A percentile compares a stretch with the other conserved stretches of the same genome.
These are phyloP conservation scores for Aptenodytes patagonicus DNA, from an alignment of 2,113 vertebrate genomes.

Conservation along the genomic window DNA sequence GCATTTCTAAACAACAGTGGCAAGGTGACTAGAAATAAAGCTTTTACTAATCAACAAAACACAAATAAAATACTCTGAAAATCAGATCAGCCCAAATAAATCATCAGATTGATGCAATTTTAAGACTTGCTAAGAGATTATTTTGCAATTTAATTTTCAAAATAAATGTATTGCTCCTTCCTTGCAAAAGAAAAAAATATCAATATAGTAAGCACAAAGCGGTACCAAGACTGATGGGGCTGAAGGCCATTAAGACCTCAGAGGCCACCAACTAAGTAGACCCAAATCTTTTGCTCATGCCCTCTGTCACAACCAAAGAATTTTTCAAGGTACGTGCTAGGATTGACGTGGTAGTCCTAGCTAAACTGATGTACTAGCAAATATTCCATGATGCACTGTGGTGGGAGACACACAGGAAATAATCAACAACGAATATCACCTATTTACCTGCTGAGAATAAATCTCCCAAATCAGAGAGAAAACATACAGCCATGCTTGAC, in stretches of 20 bases:
- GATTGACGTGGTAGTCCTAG: background rate
- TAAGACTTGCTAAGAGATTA: background rate
- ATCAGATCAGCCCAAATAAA: background rate
- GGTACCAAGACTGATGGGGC: background rate
- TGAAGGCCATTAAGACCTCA: background rate
- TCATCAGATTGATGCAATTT: background rate
- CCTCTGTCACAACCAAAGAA: background rate
- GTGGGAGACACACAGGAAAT: background rate
- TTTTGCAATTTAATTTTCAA: slow-evolving; percentile 9
- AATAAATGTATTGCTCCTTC: background rate
- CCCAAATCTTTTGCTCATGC: background rate
- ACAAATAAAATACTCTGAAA: slow-evolving; percentile 11
- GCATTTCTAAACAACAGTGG: slow-evolving; percentile 33
- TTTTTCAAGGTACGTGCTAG: background rate
- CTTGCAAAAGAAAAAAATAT: background rate
- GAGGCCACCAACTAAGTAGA: background rate
- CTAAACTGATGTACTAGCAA: background rate
- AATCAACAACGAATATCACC: background rate
- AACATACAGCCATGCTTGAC: background rate
- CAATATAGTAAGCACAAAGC: background rate
- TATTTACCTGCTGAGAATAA: background rate
- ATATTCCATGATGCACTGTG: background rate
- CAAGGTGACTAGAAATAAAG: slow-evolving; percentile 56
- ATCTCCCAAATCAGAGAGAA: background rate
- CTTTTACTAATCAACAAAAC: slow-evolving; percentile 15